Evolutionary conservation across 2,113 vertebrate genomes (phyloP).

Genomic region (Ornithorhynchus anatinus): DNA sequence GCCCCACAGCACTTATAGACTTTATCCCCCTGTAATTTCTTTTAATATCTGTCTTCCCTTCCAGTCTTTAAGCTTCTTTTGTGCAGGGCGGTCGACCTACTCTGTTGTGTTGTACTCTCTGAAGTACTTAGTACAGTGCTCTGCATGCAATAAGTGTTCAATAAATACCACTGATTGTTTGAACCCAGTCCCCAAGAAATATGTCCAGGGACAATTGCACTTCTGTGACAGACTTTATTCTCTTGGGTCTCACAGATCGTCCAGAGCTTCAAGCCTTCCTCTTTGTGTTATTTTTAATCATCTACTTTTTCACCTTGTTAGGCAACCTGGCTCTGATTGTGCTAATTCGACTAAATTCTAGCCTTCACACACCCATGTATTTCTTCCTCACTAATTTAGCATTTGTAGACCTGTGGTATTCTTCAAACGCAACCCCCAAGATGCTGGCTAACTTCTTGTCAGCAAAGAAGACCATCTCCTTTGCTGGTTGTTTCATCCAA

Average conservation of each 20-base stretch:
- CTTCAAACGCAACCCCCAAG: not conserved
- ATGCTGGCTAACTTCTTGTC: conserved; percentile 40
- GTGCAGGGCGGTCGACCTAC: too few relatives aligned
- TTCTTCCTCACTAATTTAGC: conserved; percentile 41
- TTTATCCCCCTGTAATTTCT: too few relatives aligned
- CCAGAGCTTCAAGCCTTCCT: conserved; percentile 1
- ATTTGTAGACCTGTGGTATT: conserved; percentile 38
- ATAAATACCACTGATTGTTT: too few relatives aligned
- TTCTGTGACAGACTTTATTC: conserved; percentile 9
- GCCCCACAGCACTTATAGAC: too few relatives aligned
- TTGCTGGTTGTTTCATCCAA: conserved; percentile 27
- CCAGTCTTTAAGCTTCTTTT: too few relatives aligned
- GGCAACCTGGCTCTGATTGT: conserved; percentile 23
- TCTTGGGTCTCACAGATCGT: not conserved
- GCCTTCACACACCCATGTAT: conserved; percentile 39
- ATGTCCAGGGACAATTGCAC: conserved; percentile 2
- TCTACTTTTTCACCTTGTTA: not conserved
- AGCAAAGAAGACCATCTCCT: conserved; percentile 36
- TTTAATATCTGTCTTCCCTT: too few relatives aligned
- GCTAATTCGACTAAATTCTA: conserved; percentile 5
- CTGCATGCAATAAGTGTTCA: too few relatives aligned
- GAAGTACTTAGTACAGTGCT: too few relatives aligned
- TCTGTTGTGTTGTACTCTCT: too few relatives aligned
- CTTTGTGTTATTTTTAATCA: conserved; percentile 20
- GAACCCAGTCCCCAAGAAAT: not conserved